Base-by-base conservation (phyloP, 2,113 vertebrate genomes). In the Tinamus guttatus region DNA sequence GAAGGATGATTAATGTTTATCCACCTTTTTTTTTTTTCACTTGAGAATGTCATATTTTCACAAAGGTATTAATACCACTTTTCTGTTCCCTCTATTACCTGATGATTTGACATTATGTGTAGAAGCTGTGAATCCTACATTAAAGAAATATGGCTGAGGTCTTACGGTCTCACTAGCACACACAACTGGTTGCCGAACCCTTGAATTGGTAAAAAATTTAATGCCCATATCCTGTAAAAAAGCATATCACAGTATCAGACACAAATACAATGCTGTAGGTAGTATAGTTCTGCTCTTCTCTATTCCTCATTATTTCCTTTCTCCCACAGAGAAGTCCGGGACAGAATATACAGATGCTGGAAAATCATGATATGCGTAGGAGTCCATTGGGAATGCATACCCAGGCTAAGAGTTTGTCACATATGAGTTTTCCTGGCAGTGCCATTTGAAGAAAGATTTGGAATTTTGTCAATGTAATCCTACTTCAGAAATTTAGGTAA, bases 201-300 rank as follows among this genome's bases (percentile, higher is more conserved):
- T 95, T 21, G 97, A 94, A 56, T 97, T 97, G 56, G 96, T 97
- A 70, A 97, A 91, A 75, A 97, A 80, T 63, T 97, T 97, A 15
- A 97, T 86, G 65, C 97, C 97, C 78, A 95, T 96, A 17, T 94
- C 96, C 97, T 97, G 86, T 71, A 67, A 89, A 95, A 87, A 94
- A 73, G 36, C 6, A 52, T 5, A 36, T 56, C 87, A 59, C 1
- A 0, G 2, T 12, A 2, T 95, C 76, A 83, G 11, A 3, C 0
- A 3, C 18, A 63, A 56, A 11, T 15, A 34, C 30, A 56, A 2
- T 25, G 7, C 13, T 67, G 19, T 41, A 1, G 19, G 7, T 18
- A 70, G 16, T 41, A 70, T 59, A 63, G 24, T 83, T 67, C 25
- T 25, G 19, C 77, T 83, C 51, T 38, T 82, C 40, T 32, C 15